Conservation (phyloP, 2,797 vertebrate species). For the Lacerta agilis region DNA sequence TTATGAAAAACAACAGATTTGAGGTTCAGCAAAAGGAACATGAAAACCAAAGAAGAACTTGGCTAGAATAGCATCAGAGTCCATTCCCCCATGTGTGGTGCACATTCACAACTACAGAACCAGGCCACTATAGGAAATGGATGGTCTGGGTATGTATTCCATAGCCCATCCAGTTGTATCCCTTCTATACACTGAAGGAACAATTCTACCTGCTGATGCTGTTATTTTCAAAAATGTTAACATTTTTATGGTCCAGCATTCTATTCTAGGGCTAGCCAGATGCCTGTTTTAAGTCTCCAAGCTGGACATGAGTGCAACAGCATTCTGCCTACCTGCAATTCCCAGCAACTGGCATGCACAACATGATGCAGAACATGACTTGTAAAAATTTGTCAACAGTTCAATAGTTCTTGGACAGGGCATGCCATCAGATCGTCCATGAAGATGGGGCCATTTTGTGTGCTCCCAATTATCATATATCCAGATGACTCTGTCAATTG, state of each 20-base stretch:
- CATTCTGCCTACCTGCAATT: too few species aligned
- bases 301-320: too few species aligned
- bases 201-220: background rate
- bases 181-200: background rate
- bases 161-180: too few species aligned
- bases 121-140: background rate
- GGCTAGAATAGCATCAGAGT: background rate
- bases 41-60: too few species aligned
- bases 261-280: too few species aligned
- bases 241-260: background rate
- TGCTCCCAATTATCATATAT: background rate
- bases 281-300: too few species aligned
- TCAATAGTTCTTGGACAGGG: background rate
- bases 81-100: background rate
- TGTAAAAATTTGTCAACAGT: background rate
- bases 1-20: slow-evolving; percentile 49
- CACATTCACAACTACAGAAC: background rate
- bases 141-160: background rate
- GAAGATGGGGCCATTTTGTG: background rate
- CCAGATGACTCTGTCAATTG: background rate
- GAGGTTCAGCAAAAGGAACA: slow-evolving; percentile 43
- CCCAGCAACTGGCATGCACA: too few species aligned
- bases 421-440: background rate
- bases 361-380: background rate
- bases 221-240: background rate